Conservation (phyloP, 1,140 invertebrate species). For the Meloidogyne hapla region DNA sequence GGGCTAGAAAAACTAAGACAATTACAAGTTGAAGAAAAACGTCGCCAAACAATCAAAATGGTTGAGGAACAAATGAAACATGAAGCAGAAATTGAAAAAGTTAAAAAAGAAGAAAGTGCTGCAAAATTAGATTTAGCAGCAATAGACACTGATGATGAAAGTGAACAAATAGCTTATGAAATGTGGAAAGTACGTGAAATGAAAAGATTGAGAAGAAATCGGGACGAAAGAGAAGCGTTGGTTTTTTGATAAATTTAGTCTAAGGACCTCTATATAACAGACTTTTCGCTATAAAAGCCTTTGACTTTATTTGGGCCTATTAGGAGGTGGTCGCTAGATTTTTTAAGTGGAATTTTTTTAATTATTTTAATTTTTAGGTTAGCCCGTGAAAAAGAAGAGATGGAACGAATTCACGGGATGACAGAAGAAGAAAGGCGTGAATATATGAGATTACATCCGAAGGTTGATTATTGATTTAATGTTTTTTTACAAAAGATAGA, state of each 20-base stretch:
- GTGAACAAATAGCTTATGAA: slow-evolving; percentile 90
- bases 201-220: slow-evolving; percentile 88
- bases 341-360: slow-evolving; percentile 19
- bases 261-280: neutral
- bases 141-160: slow-evolving; percentile 93
- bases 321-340: too few relatives aligned
- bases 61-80: slow-evolving; percentile 79
- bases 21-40: slow-evolving; percentile 77
- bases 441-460: slow-evolving; percentile 87
- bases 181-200: slow-evolving; percentile 94
- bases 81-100: slow-evolving; percentile 69
- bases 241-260: slow-evolving; percentile 65
- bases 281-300: neutral
- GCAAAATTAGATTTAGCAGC: slow-evolving; percentile 71
- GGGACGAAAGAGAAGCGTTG: slow-evolving; percentile 86
- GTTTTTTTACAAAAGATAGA: too few relatives aligned
- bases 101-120: slow-evolving; percentile 62
- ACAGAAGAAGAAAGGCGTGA: slow-evolving; percentile 90
- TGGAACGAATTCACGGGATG: slow-evolving; percentile 86
- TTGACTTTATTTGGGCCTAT: too few relatives aligned
- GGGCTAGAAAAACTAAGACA: slow-evolving; percentile 81
- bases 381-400: slow-evolving; percentile 79
- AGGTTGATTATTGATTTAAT: slow-evolving; percentile 69
- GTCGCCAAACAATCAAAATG: slow-evolving; percentile 74
- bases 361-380: slow-evolving; percentile 59